phyloP scores from a whole-genome alignment of 2,888 invertebrate genomes.

The Apamea sordens region DNA sequence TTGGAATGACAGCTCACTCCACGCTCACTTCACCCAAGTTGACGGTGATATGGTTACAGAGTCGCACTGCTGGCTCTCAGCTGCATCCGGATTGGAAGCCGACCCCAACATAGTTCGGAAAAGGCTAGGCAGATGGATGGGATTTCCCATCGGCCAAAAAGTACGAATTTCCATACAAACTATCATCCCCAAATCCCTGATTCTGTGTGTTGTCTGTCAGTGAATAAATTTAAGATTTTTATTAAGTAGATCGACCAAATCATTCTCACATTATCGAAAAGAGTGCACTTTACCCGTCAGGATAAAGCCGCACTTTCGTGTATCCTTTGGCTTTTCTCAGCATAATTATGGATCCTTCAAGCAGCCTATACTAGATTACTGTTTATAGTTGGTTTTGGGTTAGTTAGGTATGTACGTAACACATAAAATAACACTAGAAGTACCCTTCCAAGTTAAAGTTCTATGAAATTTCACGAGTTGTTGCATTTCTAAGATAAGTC shows the following conservation, averaged over 20 bases:
- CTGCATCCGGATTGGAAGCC: too few species aligned
- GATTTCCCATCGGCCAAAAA: neutral
- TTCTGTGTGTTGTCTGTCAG: too few species aligned
- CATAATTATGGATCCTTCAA: neutral
- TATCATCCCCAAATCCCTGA: neutral
- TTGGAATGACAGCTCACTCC: too few species aligned
- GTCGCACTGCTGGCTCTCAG: too few species aligned
- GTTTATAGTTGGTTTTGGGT: neutral
- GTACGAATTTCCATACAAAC: neutral
- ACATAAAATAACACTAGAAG: neutral
- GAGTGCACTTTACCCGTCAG: neutral
- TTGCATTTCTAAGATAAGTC: neutral
- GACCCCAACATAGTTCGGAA: too few species aligned
- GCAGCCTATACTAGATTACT: neutral
- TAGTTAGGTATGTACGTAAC: neutral
- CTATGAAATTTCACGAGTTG: neutral
- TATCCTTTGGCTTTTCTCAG: neutral
- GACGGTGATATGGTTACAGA: too few species aligned
- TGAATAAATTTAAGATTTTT: too few species aligned
- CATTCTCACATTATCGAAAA: neutral
- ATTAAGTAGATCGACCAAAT: neutral
- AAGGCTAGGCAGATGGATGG: too few species aligned
- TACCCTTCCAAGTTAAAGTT: too few species aligned
- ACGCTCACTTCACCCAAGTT: too few species aligned
- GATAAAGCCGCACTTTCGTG: neutral